Percentiles rank a stretch among this genome's conserved stretches.
Evolutionary conservation across 2,113 vertebrate genomes (phyloP).

Genomic region (Syrrhaptes paradoxus): DNA sequence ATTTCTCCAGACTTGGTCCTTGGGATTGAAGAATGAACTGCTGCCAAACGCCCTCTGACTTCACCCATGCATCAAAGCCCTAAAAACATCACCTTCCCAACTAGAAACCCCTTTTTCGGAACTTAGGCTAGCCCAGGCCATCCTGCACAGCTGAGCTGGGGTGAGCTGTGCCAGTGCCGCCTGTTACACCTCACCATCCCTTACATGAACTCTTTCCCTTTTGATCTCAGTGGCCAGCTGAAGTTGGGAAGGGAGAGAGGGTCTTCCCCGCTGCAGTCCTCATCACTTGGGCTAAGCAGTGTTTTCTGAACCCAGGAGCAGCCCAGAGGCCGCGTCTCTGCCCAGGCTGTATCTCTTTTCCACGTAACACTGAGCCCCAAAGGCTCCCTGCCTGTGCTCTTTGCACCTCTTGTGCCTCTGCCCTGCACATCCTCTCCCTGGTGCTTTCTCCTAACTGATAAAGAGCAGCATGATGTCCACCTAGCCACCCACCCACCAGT

Average conservation of each 20-base stretch:
- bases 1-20: neutral
- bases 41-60: neutral
- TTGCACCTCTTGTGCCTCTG: neutral
- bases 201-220: neutral
- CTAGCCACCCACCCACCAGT: accelerated
- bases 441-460: neutral
- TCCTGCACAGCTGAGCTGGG: neutral
- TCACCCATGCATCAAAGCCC: neutral
- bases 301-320: neutral
- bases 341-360: neutral
- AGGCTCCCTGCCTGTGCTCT: neutral
- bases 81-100: neutral
- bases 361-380: accelerated
- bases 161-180: neutral
- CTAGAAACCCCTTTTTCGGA: neutral
- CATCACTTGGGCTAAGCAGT: neutral
- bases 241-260: neutral
- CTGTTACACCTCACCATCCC: neutral
- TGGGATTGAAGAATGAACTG: neutral
- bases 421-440: neutral
- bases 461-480: neutral
- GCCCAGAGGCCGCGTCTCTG: neutral
- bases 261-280: neutral
- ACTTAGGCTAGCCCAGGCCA: neutral
- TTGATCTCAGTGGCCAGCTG: neutral